Percentiles rank a stretch among this genome's conserved stretches.
These are phyloP conservation scores for Melanostigma gelatinosum DNA, from an alignment of 2,113 vertebrate species.

Conservation along the genomic window DNA sequence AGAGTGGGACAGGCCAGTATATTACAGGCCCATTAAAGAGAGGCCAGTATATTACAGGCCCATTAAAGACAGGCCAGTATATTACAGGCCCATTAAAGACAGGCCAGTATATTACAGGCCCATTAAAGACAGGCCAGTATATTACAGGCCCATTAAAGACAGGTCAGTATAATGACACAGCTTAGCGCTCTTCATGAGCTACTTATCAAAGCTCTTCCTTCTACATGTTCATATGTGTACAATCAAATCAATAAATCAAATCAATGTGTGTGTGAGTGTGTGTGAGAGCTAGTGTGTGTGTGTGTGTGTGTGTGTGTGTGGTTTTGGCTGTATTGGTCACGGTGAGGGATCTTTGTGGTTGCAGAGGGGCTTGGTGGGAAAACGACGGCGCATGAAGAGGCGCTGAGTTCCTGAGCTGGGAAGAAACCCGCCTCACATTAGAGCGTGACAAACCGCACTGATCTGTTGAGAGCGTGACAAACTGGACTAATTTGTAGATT, in stretches of 20 bases:
- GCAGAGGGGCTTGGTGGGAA: conserved; percentile 87
- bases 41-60: conserved; percentile 82
- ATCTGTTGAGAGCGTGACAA: conserved; percentile 91
- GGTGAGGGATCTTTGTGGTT: conserved; percentile 88
- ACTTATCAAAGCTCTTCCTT: background rate
- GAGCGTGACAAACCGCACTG: conserved; percentile 91
- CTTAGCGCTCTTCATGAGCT: background rate
- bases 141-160: conserved; percentile 85
- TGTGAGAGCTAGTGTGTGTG: conserved; percentile 22
- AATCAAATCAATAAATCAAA: background rate
- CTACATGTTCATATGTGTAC: background rate
- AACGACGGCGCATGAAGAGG: conserved; percentile 83
- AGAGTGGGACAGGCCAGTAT: conserved; percentile 96
- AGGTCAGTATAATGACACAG: conserved; percentile 77
- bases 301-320: conserved; percentile 83
- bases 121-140: conserved; percentile 92
- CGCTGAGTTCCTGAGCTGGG: conserved; percentile 82
- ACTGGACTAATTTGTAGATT: conserved; percentile 93
- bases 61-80: conserved; percentile 88
- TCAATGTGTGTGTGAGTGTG: too few species aligned
- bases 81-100: conserved; percentile 82
- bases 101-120: conserved; percentile 78
- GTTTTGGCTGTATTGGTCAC: conserved; percentile 82
- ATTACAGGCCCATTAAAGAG: too few species aligned
- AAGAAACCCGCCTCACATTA: conserved; percentile 88